These are phyloP conservation scores for Steinernema khuongi DNA, from an alignment of 1,140 invertebrate genomes.

Conservation along the genomic window DNA sequence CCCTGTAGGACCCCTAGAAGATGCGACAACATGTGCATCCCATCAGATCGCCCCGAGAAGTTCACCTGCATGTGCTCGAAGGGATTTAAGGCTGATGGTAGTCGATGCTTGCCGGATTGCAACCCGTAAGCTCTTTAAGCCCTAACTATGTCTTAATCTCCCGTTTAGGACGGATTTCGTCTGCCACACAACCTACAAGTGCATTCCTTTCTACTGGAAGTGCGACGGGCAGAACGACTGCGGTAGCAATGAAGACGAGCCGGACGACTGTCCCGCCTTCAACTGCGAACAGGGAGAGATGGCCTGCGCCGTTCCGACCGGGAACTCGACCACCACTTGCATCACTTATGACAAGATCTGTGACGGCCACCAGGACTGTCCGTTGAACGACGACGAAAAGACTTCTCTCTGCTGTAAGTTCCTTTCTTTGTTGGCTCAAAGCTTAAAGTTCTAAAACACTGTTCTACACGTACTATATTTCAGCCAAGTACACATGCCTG, in stretches of 20 bases:
- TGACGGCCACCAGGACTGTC: slow-evolving; percentile 70
- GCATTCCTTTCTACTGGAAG: slow-evolving; percentile 27
- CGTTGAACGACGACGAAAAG: slow-evolving; percentile 72
- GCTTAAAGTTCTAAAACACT: background rate
- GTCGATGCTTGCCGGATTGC: slow-evolving; percentile 26
- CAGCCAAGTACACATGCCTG: slow-evolving; percentile 14
- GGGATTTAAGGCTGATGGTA: slow-evolving; percentile 22
- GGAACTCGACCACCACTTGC: slow-evolving; percentile 64
- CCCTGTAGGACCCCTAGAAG: slow-evolving; percentile 19
- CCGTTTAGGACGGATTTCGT: slow-evolving; percentile 24
- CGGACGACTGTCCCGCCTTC: slow-evolving; percentile 27
- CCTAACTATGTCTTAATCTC: background rate
- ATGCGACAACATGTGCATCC: slow-evolving; percentile 30
- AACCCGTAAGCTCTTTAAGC: slow-evolving; percentile 17
- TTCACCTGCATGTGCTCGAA: slow-evolving; percentile 25
- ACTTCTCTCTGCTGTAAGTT: slow-evolving; percentile 56
- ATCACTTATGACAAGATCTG: slow-evolving; percentile 74
- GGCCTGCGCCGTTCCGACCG: background rate
- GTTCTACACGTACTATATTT: background rate
- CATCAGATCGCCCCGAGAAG: background rate
- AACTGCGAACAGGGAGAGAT: slow-evolving; percentile 24
- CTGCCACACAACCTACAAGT: slow-evolving; percentile 31
- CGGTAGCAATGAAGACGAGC: slow-evolving; percentile 27
- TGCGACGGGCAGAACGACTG: slow-evolving; percentile 37
- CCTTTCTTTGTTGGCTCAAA: slow-evolving; percentile 7